phyloP scores from a whole-genome alignment of 2,797 vertebrate genomes.

The Leuciscus waleckii region DNA sequence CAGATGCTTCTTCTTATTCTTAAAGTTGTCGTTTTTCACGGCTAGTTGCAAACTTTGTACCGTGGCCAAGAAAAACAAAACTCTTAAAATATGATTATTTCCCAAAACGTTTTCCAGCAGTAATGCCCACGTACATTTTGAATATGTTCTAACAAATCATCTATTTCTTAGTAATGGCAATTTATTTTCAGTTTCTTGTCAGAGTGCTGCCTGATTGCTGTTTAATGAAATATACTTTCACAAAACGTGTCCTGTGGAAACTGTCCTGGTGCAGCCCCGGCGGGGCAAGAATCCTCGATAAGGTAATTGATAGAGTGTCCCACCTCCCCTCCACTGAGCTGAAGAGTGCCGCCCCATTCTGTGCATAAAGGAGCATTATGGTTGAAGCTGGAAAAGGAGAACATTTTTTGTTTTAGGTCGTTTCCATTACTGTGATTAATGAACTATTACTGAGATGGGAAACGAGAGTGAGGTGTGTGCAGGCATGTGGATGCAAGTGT shows the following conservation, averaged over 20 bases:
- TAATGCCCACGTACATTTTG: slow-evolving; percentile 4
- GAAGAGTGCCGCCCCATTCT: slow-evolving; percentile 39
- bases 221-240: slow-evolving; percentile 47
- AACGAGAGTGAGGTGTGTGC: slow-evolving; percentile 50
- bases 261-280: slow-evolving; percentile 8
- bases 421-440: slow-evolving; percentile 83
- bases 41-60: not conserved
- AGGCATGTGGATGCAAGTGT: not conserved
- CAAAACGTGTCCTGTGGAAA: slow-evolving; percentile 22
- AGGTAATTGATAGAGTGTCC: slow-evolving; percentile 28
- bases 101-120: not conserved
- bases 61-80: not conserved
- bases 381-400: slow-evolving; percentile 20
- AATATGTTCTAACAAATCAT: slow-evolving; percentile 28
- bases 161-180: slow-evolving; percentile 35
- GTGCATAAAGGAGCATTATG: slow-evolving; percentile 42
- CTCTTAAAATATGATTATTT: not conserved
- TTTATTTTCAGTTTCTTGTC: slow-evolving; percentile 30
- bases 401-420: slow-evolving; percentile 50
- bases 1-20: not conserved
- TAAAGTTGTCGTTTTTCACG: not conserved
- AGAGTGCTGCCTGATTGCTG: slow-evolving; percentile 1
- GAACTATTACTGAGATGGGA: slow-evolving; percentile 77
- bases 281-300: slow-evolving; percentile 15
- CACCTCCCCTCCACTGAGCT: slow-evolving; percentile 24